phyloP scores from a whole-genome alignment of 2,113 vertebrate genomes.

The Agapornis roseicollis region DNA sequence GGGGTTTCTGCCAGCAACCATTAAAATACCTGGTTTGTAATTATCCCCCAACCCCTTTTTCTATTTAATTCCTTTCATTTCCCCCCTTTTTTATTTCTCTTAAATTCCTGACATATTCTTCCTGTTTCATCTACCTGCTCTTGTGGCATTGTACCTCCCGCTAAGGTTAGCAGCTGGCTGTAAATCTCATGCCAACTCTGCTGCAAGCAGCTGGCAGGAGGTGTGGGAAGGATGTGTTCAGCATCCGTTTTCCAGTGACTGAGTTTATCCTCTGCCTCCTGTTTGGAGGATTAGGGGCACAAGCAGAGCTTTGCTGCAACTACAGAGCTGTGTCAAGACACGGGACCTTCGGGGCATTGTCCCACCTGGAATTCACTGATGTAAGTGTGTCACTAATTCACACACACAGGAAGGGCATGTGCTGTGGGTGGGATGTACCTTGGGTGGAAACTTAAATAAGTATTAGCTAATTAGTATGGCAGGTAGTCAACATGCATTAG shows the following conservation, averaged over 20 bases:
- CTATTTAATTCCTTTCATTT: constrained; percentile 4
- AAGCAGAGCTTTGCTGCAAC: background rate
- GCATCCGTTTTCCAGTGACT: constrained; percentile 49
- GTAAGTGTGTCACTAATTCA: background rate
- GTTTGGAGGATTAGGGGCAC: background rate
- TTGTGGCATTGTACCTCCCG: constrained; percentile 32
- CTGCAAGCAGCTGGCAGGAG: constrained; percentile 63
- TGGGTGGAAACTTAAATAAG: background rate
- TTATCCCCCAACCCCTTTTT: constrained; percentile 57
- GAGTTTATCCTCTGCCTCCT: constrained; percentile 42
- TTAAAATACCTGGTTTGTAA: constrained; percentile 72
- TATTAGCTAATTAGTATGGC: background rate
- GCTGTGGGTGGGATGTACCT: background rate
- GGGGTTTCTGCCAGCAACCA: constrained; percentile 63
- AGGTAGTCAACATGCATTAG: background rate
- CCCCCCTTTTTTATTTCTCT: background rate
- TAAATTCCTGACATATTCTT: constrained; percentile 21
- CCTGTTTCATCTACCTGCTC: constrained; percentile 36
- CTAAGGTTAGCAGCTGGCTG: constrained; percentile 74
- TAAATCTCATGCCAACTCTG: constrained; percentile 61
- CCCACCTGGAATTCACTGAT: fast-evolving
- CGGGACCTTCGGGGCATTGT: fast-evolving
- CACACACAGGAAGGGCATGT: fast-evolving
- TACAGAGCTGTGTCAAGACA: fast-evolving
- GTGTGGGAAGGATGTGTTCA: constrained; percentile 77